Conservation (phyloP, 2,113 vertebrate genomes). For the Paradoxurus hermaphroditus region DNA sequence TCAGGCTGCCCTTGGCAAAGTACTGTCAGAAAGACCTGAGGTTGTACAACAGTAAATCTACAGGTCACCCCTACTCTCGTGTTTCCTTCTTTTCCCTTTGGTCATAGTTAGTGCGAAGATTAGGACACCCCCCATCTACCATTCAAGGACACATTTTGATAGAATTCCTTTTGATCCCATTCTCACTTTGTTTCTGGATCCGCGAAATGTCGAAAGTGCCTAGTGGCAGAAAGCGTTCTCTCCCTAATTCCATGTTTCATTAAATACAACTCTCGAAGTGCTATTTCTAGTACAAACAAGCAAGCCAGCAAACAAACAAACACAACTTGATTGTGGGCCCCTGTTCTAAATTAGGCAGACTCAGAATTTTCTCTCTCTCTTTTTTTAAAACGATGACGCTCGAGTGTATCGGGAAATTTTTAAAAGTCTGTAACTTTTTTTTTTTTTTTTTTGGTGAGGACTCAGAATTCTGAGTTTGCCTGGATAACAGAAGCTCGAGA, state of each 20-base stretch:
- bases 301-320: neutral
- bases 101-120: neutral
- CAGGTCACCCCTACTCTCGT: neutral
- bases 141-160: neutral
- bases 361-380: neutral
- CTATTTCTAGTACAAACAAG: neutral
- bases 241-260: conserved; percentile 20
- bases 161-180: neutral
- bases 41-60: neutral
- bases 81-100: neutral
- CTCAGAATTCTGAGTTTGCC: neutral
- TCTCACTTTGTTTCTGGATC: neutral
- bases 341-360: neutral
- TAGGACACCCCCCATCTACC: neutral
- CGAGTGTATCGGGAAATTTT: neutral
- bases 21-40: neutral
- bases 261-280: neutral
- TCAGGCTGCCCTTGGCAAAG: neutral
- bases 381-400: neutral
- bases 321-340: neutral
- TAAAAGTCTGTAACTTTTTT: neutral
- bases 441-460: no score
- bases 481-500: neutral
- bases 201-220: neutral
- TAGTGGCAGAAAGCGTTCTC: neutral